Percentiles rank a stretch among this genome's conserved stretches.
Evolutionary conservation across 2,797 vertebrate genomes (phyloP).

Genomic region (Typhlichthys eigenmanni): DNA sequence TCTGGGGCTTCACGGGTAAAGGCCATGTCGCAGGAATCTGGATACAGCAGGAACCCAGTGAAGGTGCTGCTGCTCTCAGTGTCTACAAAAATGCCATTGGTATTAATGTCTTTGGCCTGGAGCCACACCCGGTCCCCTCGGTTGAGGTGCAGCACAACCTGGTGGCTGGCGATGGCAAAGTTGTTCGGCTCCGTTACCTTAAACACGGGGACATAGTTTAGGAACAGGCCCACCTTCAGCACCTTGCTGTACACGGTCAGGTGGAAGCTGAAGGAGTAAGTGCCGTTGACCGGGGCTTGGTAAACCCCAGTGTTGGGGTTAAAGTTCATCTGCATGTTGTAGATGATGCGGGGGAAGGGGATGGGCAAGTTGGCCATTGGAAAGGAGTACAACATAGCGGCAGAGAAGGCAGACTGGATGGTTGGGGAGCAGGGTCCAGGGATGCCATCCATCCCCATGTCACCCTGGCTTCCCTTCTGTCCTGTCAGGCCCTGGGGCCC

Average conservation of each 20-base stretch:
- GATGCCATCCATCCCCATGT: conserved; percentile 51
- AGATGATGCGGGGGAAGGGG: conserved; percentile 50
- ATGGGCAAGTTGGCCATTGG: conserved; percentile 51
- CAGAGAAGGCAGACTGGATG: conserved; percentile 73
- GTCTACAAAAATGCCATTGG: conserved; percentile 63
- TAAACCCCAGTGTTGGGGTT: conserved; percentile 41
- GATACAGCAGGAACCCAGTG: conserved; percentile 69
- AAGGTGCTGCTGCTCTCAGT: conserved; percentile 61
- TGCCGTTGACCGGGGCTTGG: conserved; percentile 71
- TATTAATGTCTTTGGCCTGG: conserved; percentile 59
- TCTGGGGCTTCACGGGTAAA: fast-evolving
- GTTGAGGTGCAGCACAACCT: conserved; percentile 54
- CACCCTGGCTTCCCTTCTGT: conserved; percentile 54
- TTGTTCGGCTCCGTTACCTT: conserved; percentile 41
- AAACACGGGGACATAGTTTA: conserved; percentile 49
- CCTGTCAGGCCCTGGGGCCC: conserved; percentile 59
- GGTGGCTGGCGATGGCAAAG: conserved; percentile 51
- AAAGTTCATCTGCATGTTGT: conserved; percentile 59
- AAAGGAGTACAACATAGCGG: conserved; percentile 32
- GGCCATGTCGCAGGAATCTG: conserved; percentile 62
- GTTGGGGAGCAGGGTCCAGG: conserved; percentile 69
- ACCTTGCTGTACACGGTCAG: conserved; percentile 22
- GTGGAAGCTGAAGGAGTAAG: conserved; percentile 72
- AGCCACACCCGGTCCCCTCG: conserved; percentile 65
- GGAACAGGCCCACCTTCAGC: conserved; percentile 70